phyloP scores from a whole-genome alignment of 2,888 invertebrate species.

The Linhomoeus sp. region DNA sequence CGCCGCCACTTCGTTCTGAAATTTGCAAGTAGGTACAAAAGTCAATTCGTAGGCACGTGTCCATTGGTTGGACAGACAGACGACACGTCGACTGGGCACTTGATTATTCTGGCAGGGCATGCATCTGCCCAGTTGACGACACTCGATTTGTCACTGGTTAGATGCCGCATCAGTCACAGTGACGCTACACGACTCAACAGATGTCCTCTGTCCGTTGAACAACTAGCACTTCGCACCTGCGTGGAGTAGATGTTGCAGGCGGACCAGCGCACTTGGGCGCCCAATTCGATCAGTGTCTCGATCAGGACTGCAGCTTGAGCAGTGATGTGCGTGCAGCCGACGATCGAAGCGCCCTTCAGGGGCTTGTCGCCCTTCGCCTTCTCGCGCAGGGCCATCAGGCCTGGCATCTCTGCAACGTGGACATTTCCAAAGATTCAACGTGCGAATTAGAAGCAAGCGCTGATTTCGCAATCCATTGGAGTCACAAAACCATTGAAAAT shows the following conservation, averaged over 20 bases:
- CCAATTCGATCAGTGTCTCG: slow-evolving; percentile 65
- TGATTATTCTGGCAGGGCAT: too few species aligned
- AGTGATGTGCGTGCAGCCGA: slow-evolving; percentile 93
- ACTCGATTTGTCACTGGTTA: too few species aligned
- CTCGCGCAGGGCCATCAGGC: slow-evolving; percentile 78
- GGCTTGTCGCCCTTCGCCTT: slow-evolving; percentile 82
- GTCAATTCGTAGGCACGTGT: slow-evolving; percentile 6
- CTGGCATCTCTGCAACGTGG: slow-evolving; percentile 63
- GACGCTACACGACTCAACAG: too few species aligned
- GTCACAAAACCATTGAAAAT: not conserved
- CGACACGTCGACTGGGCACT: too few species aligned
- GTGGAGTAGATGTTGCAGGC: slow-evolving; percentile 96
- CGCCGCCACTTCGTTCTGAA: slow-evolving; percentile 81
- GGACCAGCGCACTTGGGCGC: slow-evolving; percentile 73
- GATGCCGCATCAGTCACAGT: too few species aligned
- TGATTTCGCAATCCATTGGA: not conserved
- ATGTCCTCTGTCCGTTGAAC: too few species aligned
- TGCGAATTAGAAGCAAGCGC: not conserved
- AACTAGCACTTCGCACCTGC: too few species aligned
- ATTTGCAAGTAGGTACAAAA: too few species aligned
- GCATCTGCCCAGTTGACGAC: too few species aligned
- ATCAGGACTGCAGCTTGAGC: slow-evolving; percentile 90
- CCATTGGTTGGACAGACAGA: not conserved
- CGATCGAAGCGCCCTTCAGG: slow-evolving; percentile 77
- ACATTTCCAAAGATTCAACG: too few species aligned